Conservation (phyloP, 2,797 vertebrate species). For the Micromesistius poutassou region DNA sequence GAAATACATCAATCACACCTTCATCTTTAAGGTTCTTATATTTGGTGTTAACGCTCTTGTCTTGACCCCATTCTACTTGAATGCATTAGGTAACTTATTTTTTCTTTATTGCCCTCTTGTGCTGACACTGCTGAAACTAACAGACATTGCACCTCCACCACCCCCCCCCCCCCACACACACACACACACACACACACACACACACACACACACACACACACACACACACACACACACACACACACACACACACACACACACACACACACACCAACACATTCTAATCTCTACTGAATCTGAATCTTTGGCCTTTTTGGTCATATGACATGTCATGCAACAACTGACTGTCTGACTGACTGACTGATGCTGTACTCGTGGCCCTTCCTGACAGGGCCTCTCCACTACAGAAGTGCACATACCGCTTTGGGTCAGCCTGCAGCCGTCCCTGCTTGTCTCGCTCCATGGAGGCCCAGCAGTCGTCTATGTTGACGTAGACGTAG, state of each 20-base stretch:
- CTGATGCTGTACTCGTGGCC: not conserved
- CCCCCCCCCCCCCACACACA: too few species aligned
- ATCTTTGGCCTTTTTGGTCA: not conserved
- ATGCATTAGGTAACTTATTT: not conserved
- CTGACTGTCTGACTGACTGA: not conserved
- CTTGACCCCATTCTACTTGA: not conserved
- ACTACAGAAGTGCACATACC: constrained; percentile 47
- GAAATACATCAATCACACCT: not conserved
- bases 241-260: too few species aligned
- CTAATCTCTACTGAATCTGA: not conserved
- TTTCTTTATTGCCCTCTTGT: not conserved
- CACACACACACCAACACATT: not conserved
- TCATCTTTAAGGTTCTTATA: not conserved
- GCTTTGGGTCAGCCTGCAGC: constrained; percentile 80
- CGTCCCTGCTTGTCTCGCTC: constrained; percentile 72
- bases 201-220: too few species aligned
- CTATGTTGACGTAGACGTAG: constrained; percentile 88
- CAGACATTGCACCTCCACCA: not conserved
- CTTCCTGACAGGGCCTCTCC: not conserved
- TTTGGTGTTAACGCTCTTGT: not conserved
- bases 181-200: too few species aligned
- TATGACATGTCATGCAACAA: not conserved
- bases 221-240: too few species aligned
- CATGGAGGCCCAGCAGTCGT: constrained; percentile 90
- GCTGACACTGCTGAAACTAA: not conserved